A percentile compares a stretch with the other conserved stretches of the same genome.
These are phyloP conservation scores for Gastrophryne carolinensis DNA, from an alignment of 2,797 vertebrate species.

Conservation along the genomic window DNA sequence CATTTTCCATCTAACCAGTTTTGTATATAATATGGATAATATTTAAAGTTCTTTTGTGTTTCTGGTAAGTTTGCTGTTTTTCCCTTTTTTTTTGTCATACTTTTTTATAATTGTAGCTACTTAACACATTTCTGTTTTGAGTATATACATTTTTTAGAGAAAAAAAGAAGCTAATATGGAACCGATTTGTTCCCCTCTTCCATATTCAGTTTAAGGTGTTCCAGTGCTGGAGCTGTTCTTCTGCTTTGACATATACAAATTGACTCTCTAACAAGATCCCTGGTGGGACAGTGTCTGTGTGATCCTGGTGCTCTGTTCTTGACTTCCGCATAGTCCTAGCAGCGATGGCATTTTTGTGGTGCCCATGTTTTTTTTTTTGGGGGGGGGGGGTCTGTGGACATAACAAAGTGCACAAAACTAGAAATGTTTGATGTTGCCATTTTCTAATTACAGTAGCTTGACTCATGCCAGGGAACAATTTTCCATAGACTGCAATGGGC, in stretches of 20 bases:
- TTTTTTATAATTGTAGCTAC: slow-evolving; percentile 59
- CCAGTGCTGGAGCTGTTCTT: slow-evolving; percentile 13
- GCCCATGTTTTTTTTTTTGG: no score
- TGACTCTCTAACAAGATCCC: background rate
- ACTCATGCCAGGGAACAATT: no score
- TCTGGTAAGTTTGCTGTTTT: slow-evolving; percentile 88
- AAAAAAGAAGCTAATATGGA: slow-evolving; percentile 52
- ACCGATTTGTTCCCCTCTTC: slow-evolving; percentile 31
- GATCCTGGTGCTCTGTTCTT: background rate
- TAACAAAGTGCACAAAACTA: no score
- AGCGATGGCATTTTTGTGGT: no score
- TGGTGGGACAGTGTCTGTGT: background rate
- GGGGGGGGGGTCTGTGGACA: no score
- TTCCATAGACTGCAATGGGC: no score
- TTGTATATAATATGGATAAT: slow-evolving; percentile 83
- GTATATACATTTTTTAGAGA: slow-evolving; percentile 61
- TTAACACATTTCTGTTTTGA: slow-evolving; percentile 57
- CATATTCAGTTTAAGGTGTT: slow-evolving; percentile 55
- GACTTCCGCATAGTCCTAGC: no score
- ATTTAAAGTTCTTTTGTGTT: slow-evolving; percentile 88
- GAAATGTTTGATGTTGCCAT: no score
- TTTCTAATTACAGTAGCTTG: no score
- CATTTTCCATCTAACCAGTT: slow-evolving; percentile 80
- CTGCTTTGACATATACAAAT: background rate
- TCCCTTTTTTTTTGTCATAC: slow-evolving; percentile 71